Conservation (phyloP, 2,113 vertebrate genomes). For the Triplophysa rosa region DNA sequence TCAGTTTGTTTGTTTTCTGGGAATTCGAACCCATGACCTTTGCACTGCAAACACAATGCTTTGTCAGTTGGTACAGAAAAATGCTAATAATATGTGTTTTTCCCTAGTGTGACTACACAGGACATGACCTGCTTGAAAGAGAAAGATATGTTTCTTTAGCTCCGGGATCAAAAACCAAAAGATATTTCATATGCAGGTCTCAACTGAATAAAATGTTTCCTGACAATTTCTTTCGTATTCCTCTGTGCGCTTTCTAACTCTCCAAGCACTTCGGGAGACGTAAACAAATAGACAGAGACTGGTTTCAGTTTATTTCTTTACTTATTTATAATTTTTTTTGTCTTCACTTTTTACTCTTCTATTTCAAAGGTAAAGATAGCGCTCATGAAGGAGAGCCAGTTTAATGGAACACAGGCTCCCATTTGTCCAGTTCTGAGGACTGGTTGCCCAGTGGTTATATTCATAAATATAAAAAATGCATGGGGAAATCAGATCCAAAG, state of each 20-base stretch:
- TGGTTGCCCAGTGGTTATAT: slow-evolving; percentile 58
- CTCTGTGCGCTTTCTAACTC: slow-evolving; percentile 18
- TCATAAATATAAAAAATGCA: slow-evolving; percentile 76
- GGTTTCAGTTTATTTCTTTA: slow-evolving; percentile 35
- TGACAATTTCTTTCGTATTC: slow-evolving; percentile 25
- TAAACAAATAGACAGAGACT: slow-evolving; percentile 32
- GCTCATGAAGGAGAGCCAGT: slow-evolving; percentile 53
- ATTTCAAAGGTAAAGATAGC: slow-evolving; percentile 64
- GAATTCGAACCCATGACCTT: too few species aligned
- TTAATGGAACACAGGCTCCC: slow-evolving; percentile 72
- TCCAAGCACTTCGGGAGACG: slow-evolving; percentile 17
- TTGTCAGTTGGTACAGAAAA: too few species aligned
- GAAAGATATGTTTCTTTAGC: background rate
- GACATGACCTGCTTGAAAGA: slow-evolving; percentile 7
- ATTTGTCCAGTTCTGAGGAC: slow-evolving; percentile 58
- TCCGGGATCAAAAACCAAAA: slow-evolving; percentile 1
- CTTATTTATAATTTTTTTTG: slow-evolving; percentile 40
- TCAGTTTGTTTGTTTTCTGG: too few species aligned
- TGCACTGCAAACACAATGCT: too few species aligned
- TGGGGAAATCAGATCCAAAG: slow-evolving; percentile 71
- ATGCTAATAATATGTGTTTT: background rate
- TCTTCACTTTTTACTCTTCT: slow-evolving; percentile 48
- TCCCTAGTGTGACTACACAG: background rate
- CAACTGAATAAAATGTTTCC: slow-evolving; percentile 23
- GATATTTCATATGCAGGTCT: slow-evolving; percentile 20